Conservation (phyloP, 2,888 invertebrate species). For the Agelastica alni region DNA sequence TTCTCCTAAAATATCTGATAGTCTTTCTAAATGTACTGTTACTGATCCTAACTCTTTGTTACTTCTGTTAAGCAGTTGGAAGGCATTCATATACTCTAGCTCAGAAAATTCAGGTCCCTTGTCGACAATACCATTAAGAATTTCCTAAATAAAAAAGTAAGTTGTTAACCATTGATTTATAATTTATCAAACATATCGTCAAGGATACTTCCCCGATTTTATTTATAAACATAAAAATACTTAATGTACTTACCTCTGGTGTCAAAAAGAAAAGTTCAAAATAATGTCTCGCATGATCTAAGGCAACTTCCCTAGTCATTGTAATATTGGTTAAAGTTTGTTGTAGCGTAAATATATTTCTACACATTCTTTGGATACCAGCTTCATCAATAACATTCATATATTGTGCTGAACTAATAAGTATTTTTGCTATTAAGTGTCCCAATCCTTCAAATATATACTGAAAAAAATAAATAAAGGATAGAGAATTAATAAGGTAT, state of each 20-base stretch:
- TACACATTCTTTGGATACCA: constrained; percentile 82
- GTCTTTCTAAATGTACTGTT: constrained; percentile 72
- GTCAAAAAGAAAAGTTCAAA: constrained; percentile 82
- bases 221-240: too few species aligned
- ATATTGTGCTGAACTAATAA: constrained; percentile 80
- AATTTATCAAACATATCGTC: too few species aligned
- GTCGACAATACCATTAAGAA: constrained; percentile 80
- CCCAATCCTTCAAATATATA: constrained; percentile 92
- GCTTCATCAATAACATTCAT: constrained; percentile 80
- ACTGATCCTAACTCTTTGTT: constrained; percentile 62
- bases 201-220: too few species aligned
- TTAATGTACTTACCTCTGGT: constrained; percentile 67
- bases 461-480: too few species aligned
- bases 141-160: constrained; percentile 65
- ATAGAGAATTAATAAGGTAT: too few species aligned
- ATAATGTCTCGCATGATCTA: constrained; percentile 89
- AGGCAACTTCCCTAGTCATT: constrained; percentile 76
- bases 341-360: constrained; percentile 83
- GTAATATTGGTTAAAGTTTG: constrained; percentile 86
- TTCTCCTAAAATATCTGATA: constrained; percentile 84
- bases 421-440: constrained; percentile 73
- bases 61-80: constrained; percentile 75
- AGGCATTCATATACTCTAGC: constrained; percentile 84
- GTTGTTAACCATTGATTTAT: too few species aligned
- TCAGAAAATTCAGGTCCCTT: constrained; percentile 87